phyloP scores from a whole-genome alignment of 2,888 invertebrate species.

The Mamestra brassicae region DNA sequence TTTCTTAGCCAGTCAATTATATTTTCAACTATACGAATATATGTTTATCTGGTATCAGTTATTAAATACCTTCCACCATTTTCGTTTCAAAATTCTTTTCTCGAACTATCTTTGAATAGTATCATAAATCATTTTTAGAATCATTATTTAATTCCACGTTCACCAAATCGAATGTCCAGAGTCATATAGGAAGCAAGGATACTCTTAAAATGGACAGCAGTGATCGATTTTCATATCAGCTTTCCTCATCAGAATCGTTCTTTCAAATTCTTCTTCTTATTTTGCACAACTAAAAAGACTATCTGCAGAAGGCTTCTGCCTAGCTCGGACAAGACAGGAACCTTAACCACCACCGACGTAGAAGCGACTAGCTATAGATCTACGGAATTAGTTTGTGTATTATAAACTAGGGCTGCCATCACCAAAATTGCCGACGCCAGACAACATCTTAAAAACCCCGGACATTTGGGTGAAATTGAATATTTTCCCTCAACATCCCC shows the following conservation, averaged over 20 bases:
- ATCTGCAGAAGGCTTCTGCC: slow-evolving; percentile 9
- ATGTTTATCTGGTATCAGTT: neutral
- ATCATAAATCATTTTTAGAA: slow-evolving; percentile 4
- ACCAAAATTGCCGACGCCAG: too few relatives aligned
- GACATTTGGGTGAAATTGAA: too few relatives aligned
- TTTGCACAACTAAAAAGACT: slow-evolving; percentile 12
- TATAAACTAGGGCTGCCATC: too few relatives aligned
- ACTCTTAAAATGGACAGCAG: neutral
- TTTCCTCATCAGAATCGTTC: slow-evolving; percentile 13
- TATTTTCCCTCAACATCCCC: too few relatives aligned
- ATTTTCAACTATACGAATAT: neutral
- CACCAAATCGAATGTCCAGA: neutral
- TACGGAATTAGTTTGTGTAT: too few relatives aligned
- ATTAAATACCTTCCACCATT: neutral
- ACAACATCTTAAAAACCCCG: too few relatives aligned
- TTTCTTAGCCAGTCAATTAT: neutral
- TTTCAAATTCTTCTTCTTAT: neutral
- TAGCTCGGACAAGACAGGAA: neutral
- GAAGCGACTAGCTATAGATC: too few relatives aligned
- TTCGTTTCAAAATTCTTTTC: neutral
- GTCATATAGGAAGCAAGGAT: slow-evolving; percentile 4
- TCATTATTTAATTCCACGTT: neutral
- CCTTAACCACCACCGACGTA: too few relatives aligned
- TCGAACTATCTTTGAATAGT: neutral
- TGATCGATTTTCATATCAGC: slow-evolving; percentile 3